Conservation (phyloP, 2,113 vertebrate species). For the Mandrillus leucophaeus region DNA sequence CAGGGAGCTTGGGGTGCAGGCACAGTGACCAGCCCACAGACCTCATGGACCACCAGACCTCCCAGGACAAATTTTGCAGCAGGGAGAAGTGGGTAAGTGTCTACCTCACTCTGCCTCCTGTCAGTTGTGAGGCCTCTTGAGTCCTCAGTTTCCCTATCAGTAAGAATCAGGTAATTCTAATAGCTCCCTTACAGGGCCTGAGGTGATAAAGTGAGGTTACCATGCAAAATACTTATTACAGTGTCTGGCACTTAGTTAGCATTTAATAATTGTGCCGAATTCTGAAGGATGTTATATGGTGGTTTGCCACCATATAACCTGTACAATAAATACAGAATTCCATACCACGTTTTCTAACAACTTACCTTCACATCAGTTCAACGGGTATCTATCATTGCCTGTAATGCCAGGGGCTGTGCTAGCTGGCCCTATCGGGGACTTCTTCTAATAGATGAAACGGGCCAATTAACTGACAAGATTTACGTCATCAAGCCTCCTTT, state of each 20-base stretch:
- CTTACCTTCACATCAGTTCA: background rate
- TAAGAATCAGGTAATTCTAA: background rate
- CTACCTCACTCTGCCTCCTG: background rate
- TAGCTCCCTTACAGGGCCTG: background rate
- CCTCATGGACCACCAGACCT: background rate
- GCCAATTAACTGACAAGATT: background rate
- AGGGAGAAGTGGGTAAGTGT: background rate
- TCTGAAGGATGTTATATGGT: background rate
- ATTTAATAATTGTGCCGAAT: background rate
- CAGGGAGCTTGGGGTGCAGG: background rate
- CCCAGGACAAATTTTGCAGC: background rate
- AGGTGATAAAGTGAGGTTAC: background rate
- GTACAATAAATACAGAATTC: background rate
- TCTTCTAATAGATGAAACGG: background rate
- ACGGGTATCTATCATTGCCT: background rate
- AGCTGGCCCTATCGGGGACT: background rate
- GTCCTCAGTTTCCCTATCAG: background rate
- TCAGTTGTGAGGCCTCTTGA: background rate
- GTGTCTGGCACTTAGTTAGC: background rate
- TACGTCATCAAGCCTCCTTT: background rate
- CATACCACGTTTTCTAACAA: background rate
- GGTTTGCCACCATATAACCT: background rate
- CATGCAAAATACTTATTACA: background rate
- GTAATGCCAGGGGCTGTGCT: background rate
- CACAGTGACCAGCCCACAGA: background rate